Percentiles rank a stretch among this genome's conserved stretches.
These are phyloP conservation scores for Medauroidea extradentata DNA, from an alignment of 1,140 invertebrate species.

Conservation along the genomic window DNA sequence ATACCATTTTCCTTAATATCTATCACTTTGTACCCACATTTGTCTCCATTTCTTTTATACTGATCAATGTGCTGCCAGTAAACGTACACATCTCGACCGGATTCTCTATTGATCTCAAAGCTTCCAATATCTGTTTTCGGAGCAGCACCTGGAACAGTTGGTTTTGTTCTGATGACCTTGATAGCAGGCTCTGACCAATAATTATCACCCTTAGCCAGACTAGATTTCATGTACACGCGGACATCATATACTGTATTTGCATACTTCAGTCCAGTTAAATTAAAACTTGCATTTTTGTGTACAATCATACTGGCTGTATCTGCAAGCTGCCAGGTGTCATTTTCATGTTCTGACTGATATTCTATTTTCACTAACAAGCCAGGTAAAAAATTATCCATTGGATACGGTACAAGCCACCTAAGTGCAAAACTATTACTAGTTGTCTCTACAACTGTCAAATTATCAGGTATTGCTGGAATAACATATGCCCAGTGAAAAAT, in stretches of 20 bases:
- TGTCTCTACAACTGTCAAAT: constrained; percentile 50
- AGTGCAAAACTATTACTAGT: constrained; percentile 53
- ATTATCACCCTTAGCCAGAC: constrained; percentile 47
- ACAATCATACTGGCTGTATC: constrained; percentile 38
- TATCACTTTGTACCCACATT: constrained; percentile 43
- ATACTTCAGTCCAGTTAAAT: constrained; percentile 55
- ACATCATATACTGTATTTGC: constrained; percentile 64
- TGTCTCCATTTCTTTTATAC: constrained; percentile 54
- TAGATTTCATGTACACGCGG: constrained; percentile 55
- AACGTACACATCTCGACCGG: constrained; percentile 52
- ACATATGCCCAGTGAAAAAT: not conserved
- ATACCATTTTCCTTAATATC: constrained; percentile 40
- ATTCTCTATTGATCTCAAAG: constrained; percentile 51
- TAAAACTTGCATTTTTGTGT: constrained; percentile 40
- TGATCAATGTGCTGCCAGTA: constrained; percentile 65
- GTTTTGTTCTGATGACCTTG: constrained; percentile 51
- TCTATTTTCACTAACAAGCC: constrained; percentile 55
- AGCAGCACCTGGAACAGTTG: constrained; percentile 51
- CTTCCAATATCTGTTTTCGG: constrained; percentile 59
- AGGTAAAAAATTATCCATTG: constrained; percentile 52
- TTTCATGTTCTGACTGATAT: constrained; percentile 57
- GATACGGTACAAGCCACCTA: constrained; percentile 53
- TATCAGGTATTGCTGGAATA: constrained; percentile 52
- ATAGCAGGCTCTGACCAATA: constrained; percentile 60
- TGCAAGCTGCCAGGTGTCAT: constrained; percentile 40